Base-by-base conservation (phyloP, 2,113 vertebrate species). In the Malurus cyaneus region DNA sequence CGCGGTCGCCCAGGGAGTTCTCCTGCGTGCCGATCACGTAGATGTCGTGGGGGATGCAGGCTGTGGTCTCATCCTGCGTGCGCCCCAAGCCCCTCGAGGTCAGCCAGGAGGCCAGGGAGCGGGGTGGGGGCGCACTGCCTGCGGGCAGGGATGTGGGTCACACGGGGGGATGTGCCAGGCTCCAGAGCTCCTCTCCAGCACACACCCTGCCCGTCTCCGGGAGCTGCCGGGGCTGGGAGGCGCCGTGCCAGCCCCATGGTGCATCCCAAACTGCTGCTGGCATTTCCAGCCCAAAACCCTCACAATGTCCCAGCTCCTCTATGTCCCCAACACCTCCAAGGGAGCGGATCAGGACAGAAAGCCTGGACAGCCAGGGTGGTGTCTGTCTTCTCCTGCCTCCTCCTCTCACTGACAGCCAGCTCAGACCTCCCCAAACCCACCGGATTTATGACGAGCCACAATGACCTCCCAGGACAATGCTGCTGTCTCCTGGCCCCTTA, bases 11-110 rank as follows among this genome's bases (percentile, higher is more conserved):
- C 92, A 99, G 98, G 18, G 98, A 98, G 93, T 98, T 99, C 97
- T 99, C 99, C 96, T 99, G 99, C 59, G 98, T 99, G 64, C 98
- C 98, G 5, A 99, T 57, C 12, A 98, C 98, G 3, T 99, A 99
- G 80, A 99, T 96, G 93, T 99, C 99, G 14, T 98, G 98, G 34
- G 98, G 98, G 65, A 98, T 94, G 71, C 97, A 89, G 32, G 98
- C 92, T 0, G 93, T 97, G 29, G 98, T 98, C 86, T 98, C 98
- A 0, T 99, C 99, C 44, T 97, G 98, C 5, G 98, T 98, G 86
- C 20, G 96, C 14, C 98, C 98, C 94, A 98, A 77, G 93, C 98
- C 98, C 49, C 97, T 98, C 20, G 98, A 98, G 46, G 97, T 98
- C 86, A 98, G 97, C 98, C 99, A 99, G 10, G 99, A 98, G 94